Evolutionary conservation across 2,797 vertebrate genomes (phyloP), one percentile per base, ranked within the genome.

Genomic region (Epinephelus awoara): DNA sequence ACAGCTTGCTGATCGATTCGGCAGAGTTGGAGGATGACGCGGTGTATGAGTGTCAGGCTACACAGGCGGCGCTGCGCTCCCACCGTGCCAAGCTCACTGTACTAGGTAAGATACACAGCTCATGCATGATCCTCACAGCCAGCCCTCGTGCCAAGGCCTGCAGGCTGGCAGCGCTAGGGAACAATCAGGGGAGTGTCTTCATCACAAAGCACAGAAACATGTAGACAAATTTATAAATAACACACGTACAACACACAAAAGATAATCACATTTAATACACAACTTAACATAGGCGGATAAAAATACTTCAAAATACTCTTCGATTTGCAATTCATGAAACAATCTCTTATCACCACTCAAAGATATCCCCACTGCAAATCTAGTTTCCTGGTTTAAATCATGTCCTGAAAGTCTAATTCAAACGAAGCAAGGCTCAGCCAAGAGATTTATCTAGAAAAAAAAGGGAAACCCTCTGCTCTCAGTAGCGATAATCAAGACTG

Each of bases 41-140:
- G 0, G 91, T 95, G 14, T 98, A 97, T 29, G 97, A 98, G 90
- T 98, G 97, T 93, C 97, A 98, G 91, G 97, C 97, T 61, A 97
- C 97, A 4, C 97, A 97, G 92, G 97, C 96, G 0, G 97, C 82
- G 1, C 94, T 98, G 84, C 95, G 97, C 83, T 98, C 97, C 19
- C 95, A 96, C 84, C 94, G 95, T 52, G 97, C 97, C 89, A 96
- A 91, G 79, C 89, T 98, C 83, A 97, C 95, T 3, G 96, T 98
- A 76, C 93, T 97, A 88, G 95, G 97, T 97, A 93, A 96, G 95
- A 93, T 86, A 88, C 87, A 77, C 87, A 82, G 86, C 85, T 85
- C 90, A 85, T 25, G 79, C 85, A 83, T 82, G 89, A 92, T 90
- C 89, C 86, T 84, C 86, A 50, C 87, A 83, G 88, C 79, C 76